phyloP scores from a whole-genome alignment of 1,140 invertebrate genomes.

The Drosophila micromelanica region DNA sequence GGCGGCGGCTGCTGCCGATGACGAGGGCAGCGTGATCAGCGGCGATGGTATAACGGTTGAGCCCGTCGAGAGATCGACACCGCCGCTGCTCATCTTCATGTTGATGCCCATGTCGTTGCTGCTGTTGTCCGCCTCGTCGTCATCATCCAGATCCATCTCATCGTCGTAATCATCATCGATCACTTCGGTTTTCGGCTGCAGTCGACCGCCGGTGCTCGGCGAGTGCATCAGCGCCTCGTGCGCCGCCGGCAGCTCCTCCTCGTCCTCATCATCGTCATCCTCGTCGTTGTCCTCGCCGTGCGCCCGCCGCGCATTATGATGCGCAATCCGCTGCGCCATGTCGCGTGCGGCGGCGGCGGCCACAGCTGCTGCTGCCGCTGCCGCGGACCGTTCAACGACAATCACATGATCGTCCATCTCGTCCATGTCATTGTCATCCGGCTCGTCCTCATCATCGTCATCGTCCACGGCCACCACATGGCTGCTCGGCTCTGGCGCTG shows the following conservation, averaged over 20 bases:
- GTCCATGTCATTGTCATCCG: neutral
- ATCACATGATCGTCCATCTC: constrained; percentile 36
- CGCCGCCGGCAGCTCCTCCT: constrained; percentile 24
- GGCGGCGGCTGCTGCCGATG: constrained; percentile 57
- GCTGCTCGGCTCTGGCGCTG: constrained; percentile 20
- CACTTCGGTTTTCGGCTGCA: constrained; percentile 64
- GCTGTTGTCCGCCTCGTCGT: constrained; percentile 78
- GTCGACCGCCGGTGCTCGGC: constrained; percentile 21
- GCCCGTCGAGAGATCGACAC: constrained; percentile 71
- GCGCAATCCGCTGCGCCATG: constrained; percentile 62
- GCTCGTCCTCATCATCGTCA: constrained; percentile 56
- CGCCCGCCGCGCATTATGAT: constrained; percentile 44
- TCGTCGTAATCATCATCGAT: constrained; percentile 77
- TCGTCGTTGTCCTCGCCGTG: constrained; percentile 58
- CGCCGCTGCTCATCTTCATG: constrained; percentile 73
- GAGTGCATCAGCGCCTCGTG: constrained; percentile 44
- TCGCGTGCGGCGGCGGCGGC: constrained; percentile 48
- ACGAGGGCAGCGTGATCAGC: constrained; percentile 62
- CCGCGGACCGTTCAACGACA: constrained; percentile 38
- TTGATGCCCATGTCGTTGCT: constrained; percentile 82
- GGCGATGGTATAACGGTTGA: constrained; percentile 76
- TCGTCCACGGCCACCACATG: constrained; percentile 50
- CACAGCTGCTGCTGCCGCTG: constrained; percentile 29
- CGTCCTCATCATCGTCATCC: constrained; percentile 39
- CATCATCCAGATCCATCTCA: constrained; percentile 80